These are phyloP conservation scores for Mactromeris polynyma DNA, from an alignment of 2,888 invertebrate species.

Conservation along the genomic window DNA sequence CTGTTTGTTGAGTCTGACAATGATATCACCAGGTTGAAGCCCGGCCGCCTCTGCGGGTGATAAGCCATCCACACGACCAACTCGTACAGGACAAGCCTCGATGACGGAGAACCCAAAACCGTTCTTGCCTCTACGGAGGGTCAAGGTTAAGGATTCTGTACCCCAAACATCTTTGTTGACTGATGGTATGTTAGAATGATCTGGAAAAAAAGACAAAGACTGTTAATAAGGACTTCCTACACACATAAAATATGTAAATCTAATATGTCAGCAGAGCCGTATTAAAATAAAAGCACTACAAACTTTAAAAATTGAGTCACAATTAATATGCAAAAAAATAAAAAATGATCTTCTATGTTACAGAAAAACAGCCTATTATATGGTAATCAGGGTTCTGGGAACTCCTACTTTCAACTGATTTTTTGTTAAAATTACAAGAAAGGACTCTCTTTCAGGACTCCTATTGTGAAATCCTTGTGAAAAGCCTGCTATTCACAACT, in stretches of 20 bases:
- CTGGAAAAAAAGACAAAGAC: conserved; percentile 59
- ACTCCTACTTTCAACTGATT: no score
- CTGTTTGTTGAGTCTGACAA: conserved; percentile 84
- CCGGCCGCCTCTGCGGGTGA: conserved; percentile 84
- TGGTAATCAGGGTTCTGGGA: no score
- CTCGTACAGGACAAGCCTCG: conserved; percentile 85
- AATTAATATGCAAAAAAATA: no score
- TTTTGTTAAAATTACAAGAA: no score
- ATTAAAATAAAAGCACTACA: no score
- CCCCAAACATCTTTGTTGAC: conserved; percentile 84
- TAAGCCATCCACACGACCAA: conserved; percentile 85
- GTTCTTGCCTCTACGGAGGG: conserved; percentile 79
- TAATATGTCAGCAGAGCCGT: no score
- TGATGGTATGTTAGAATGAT: conserved; percentile 77
- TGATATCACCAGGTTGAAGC: conserved; percentile 83
- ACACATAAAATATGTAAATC: background rate
- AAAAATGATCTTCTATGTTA: no score
- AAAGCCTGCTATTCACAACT: no score
- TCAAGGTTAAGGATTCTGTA: conserved; percentile 79
- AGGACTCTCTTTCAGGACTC: no score
- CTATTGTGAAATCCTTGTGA: no score
- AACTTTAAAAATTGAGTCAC: no score
- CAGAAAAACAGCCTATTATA: no score
- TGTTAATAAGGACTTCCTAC: background rate
- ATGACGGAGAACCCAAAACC: conserved; percentile 86